These are phyloP conservation scores for Blennius ocellaris DNA, from an alignment of 2,113 vertebrate genomes.

Conservation along the genomic window DNA sequence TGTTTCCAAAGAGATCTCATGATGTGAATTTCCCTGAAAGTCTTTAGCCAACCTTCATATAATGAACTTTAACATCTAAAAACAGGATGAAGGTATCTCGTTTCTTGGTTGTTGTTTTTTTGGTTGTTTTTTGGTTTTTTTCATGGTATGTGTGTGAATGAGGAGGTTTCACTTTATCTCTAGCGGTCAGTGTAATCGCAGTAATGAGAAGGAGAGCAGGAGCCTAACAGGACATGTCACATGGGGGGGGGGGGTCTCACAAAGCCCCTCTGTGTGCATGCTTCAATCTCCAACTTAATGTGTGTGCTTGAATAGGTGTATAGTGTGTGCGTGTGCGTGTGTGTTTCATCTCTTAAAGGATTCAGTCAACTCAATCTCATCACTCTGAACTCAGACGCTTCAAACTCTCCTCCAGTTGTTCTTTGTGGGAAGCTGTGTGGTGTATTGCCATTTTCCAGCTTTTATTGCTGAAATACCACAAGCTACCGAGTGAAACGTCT, in stretches of 20 bases:
- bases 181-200: slow-evolving; percentile 68
- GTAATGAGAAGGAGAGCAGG: slow-evolving; percentile 73
- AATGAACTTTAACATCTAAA: too few relatives aligned
- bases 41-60: too few relatives aligned
- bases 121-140: not conserved
- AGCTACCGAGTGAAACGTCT: too few relatives aligned
- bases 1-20: too few relatives aligned
- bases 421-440: not conserved
- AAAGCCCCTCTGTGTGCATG: slow-evolving; percentile 37
- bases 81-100: too few relatives aligned
- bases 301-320: slow-evolving; percentile 20
- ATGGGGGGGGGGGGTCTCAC: slow-evolving; percentile 40
- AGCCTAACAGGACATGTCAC: slow-evolving; percentile 63
- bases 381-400: not conserved
- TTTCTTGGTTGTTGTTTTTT: not conserved
- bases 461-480: too few relatives aligned
- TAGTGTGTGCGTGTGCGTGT: slow-evolving; percentile 10
- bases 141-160: not conserved
- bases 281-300: slow-evolving; percentile 1
- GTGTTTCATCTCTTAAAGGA: slow-evolving; percentile 9
- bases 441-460: too few relatives aligned
- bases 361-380: slow-evolving; percentile 29
- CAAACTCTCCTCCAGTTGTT: slow-evolving; percentile 1
- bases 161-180: slow-evolving; percentile 30
- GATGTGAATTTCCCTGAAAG: too few relatives aligned